phyloP scores from a whole-genome alignment of 2,888 invertebrate species.

The Leptopilina drosophilae region DNA sequence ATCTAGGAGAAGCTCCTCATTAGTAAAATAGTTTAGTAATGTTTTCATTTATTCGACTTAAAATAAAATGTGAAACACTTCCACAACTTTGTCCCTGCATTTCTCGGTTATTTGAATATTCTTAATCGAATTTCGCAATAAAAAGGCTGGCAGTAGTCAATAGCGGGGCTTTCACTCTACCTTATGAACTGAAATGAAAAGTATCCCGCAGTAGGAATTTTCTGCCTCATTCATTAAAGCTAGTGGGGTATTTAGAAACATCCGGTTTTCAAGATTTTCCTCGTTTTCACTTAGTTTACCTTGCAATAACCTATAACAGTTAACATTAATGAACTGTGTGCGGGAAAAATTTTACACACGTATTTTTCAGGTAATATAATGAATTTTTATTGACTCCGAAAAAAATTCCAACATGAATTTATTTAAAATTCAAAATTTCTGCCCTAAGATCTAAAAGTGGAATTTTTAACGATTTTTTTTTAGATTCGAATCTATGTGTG shows the following conservation, averaged over 20 bases:
- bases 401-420: not conserved
- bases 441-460: not conserved
- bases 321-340: slow-evolving; percentile 32
- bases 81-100: too few relatives aligned
- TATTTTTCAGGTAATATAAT: slow-evolving; percentile 17
- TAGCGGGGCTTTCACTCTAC: not conserved
- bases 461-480: too few relatives aligned
- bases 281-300: slow-evolving; percentile 14
- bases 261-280: slow-evolving; percentile 32
- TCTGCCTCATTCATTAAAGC: not conserved
- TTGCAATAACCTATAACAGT: slow-evolving; percentile 12
- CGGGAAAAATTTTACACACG: not conserved
- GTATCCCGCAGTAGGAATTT: not conserved
- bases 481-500: too few relatives aligned
- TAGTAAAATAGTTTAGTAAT: too few relatives aligned
- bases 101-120: not conserved
- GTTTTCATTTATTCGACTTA: too few relatives aligned
- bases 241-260: slow-evolving; percentile 36
- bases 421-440: not conserved
- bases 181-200: slow-evolving; percentile 9
- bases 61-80: not conserved
- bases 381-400: not conserved
- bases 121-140: not conserved
- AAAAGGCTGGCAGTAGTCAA: not conserved
- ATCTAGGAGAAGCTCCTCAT: too few relatives aligned